These are phyloP conservation scores for Papilio demoleus DNA, from an alignment of 2,888 invertebrate genomes.

Conservation along the genomic window DNA sequence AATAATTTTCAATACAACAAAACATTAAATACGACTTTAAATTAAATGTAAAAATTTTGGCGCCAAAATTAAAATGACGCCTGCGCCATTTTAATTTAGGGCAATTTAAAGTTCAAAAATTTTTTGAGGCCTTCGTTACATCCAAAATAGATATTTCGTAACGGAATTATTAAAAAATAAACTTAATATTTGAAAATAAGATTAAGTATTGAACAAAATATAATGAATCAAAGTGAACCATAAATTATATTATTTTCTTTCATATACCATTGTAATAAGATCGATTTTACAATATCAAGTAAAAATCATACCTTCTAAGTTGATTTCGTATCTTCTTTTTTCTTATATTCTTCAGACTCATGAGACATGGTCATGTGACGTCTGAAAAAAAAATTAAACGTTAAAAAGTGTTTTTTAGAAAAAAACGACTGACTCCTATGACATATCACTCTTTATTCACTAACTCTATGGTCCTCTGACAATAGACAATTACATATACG, in stretches of 20 bases:
- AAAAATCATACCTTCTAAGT: not conserved
- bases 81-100: constrained; percentile 2
- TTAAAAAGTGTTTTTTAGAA: too few relatives aligned
- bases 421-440: too few relatives aligned
- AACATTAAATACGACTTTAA: too few relatives aligned
- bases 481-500: too few relatives aligned
- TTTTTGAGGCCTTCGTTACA: too few relatives aligned
- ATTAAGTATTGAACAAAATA: not conserved
- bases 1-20: too few relatives aligned
- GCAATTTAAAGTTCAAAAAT: not conserved
- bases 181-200: not conserved
- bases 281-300: not conserved
- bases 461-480: too few relatives aligned
- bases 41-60: not conserved
- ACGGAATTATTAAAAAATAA: too few relatives aligned
- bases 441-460: too few relatives aligned
- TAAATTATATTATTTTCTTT: not conserved
- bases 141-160: too few relatives aligned
- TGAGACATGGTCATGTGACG: constrained; percentile 72
- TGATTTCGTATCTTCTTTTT: constrained; percentile 20
- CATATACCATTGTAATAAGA: not conserved
- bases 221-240: not conserved
- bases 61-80: constrained; percentile 4
- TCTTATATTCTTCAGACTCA: constrained; percentile 48
- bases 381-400: constrained; percentile 53